phyloP scores from a whole-genome alignment of 2,797 vertebrate species.

The Sebastes nivosus region DNA sequence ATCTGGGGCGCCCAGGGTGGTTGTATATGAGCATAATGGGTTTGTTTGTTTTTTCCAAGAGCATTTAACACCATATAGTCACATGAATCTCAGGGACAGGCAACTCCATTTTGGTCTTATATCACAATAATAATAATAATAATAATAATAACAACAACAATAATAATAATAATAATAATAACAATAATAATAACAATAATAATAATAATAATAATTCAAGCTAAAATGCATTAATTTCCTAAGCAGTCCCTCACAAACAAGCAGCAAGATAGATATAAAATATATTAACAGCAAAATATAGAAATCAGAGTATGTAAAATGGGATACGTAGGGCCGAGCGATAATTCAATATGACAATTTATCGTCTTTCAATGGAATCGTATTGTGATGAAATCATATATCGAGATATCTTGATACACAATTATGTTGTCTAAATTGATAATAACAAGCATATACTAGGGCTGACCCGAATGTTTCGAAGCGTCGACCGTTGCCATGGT shows the following conservation, averaged over 20 bases:
- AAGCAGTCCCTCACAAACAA: neutral
- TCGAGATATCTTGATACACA: no score
- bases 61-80: neutral
- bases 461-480: no score
- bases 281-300: neutral
- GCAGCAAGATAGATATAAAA: neutral
- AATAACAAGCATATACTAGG: no score
- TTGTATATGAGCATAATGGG: neutral
- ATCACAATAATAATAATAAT: no score
- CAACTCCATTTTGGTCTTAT: neutral
- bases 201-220: neutral
- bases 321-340: neutral
- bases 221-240: neutral
- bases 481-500: no score
- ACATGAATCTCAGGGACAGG: neutral
- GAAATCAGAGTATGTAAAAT: neutral
- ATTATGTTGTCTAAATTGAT: no score
- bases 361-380: no score
- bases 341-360: neutral
- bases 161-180: no score
- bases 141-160: no score
- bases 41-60: neutral
- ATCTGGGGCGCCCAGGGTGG: neutral
- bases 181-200: neutral
- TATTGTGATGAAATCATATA: no score